A percentile compares a stretch with the other conserved stretches of the same genome.
Conservation (phyloP, 2,888 invertebrate genomes). For the Latrodectus elegans region DNA sequence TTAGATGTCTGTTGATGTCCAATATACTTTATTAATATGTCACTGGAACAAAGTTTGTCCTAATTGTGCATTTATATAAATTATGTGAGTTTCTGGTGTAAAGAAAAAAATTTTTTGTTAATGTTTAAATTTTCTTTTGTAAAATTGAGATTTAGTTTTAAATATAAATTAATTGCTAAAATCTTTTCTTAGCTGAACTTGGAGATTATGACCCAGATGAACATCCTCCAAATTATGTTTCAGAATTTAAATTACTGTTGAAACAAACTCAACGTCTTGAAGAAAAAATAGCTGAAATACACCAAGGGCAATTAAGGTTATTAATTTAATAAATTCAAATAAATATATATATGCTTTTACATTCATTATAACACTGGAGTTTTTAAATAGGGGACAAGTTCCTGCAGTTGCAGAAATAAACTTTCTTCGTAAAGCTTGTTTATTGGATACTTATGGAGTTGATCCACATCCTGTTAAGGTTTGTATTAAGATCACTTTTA, state of each 20-base stretch:
- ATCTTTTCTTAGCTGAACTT: conserved; percentile 84
- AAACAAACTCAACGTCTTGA: conserved; percentile 95
- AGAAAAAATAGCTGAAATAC: conserved; percentile 93
- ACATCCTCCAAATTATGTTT: conserved; percentile 91
- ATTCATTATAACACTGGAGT: neutral
- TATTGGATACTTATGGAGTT: conserved; percentile 85
- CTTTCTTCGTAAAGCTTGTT: conserved; percentile 92
- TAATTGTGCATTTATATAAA: too few species aligned
- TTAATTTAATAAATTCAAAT: neutral
- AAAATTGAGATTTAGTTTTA: too few species aligned
- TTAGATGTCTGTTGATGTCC: too few species aligned
- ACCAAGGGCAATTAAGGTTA: conserved; percentile 85
- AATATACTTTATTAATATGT: too few species aligned
- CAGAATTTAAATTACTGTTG: conserved; percentile 90
- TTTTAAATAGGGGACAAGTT: conserved; percentile 82
- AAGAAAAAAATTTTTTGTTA: too few species aligned
- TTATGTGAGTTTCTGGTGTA: too few species aligned
- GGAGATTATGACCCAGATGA: conserved; percentile 94
- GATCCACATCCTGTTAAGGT: conserved; percentile 87
- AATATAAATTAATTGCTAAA: too few species aligned
- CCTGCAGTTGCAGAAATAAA: conserved; percentile 90
- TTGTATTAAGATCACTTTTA: conserved; percentile 51
- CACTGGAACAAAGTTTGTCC: too few species aligned
- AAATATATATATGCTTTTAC: neutral
- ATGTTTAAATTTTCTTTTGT: too few species aligned